Conservation (phyloP, 2,113 vertebrate genomes). For the Antechinus flavipes region DNA sequence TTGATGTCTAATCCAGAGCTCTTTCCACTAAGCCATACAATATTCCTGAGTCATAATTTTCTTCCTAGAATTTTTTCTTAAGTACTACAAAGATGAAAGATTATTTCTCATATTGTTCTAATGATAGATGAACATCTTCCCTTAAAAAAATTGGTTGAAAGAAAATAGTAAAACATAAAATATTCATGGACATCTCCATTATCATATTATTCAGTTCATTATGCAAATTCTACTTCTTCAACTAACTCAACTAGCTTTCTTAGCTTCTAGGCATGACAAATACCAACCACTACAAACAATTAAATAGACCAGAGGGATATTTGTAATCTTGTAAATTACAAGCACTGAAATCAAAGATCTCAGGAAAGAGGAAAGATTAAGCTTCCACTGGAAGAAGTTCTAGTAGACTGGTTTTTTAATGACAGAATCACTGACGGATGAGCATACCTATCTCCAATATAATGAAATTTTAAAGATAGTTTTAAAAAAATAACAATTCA, state of each 20-base stretch:
- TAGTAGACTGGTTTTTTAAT: conserved; percentile 75
- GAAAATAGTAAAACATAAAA: neutral
- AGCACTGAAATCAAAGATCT: neutral
- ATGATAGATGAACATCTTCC: neutral
- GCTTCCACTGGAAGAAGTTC: neutral
- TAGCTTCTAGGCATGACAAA: neutral
- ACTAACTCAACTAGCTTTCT: neutral
- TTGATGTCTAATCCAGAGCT: neutral
- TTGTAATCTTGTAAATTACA: neutral
- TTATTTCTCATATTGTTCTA: neutral
- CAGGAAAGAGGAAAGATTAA: neutral
- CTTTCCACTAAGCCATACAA: neutral
- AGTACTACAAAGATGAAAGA: neutral
- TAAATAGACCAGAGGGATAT: neutral
- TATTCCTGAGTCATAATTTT: neutral
- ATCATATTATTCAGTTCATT: neutral
- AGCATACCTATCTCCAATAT: conserved; percentile 45
- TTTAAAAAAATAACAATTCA: conserved; percentile 75
- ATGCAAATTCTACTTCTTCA: neutral
- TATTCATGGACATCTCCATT: neutral
- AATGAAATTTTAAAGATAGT: conserved; percentile 73
- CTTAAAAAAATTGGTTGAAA: neutral
- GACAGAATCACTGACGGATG: conserved; percentile 52
- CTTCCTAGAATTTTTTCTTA: neutral
- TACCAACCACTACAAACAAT: neutral